These are phyloP conservation scores for Nettapus auritus DNA, from an alignment of 2,113 vertebrate genomes.

Conservation along the genomic window DNA sequence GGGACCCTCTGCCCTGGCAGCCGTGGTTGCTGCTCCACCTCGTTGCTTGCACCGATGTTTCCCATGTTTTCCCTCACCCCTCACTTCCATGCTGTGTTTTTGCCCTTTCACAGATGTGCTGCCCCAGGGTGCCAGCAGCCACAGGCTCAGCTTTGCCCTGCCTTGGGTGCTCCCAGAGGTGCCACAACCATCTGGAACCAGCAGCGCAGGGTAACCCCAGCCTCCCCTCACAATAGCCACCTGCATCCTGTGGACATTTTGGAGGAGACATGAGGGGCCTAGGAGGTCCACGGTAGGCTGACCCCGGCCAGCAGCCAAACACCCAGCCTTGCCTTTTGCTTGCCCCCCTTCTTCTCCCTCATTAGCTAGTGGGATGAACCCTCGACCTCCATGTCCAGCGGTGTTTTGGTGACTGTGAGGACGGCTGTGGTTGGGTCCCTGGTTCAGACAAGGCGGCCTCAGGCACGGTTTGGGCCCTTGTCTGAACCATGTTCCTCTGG, in stretches of 20 bases:
- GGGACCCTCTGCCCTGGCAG: not conserved
- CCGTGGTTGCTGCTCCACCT: not conserved
- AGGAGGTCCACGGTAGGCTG: not conserved
- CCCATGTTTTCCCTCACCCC: not conserved
- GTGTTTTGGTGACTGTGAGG: too few relatives aligned
- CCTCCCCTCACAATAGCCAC: not conserved
- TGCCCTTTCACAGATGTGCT: not conserved
- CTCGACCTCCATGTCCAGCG: accelerated
- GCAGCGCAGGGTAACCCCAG: accelerated
- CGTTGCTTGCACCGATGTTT: not conserved
- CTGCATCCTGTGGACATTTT: accelerated
- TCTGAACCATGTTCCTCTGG: not conserved
- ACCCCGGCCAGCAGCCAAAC: not conserved
- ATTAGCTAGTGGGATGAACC: accelerated
- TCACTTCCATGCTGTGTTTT: not conserved
- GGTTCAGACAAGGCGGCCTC: accelerated
- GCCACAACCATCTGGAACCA: accelerated
- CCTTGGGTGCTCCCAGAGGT: not conserved
- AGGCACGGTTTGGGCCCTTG: accelerated
- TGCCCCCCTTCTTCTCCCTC: accelerated
- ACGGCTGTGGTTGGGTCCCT: accelerated
- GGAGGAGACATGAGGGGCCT: accelerated
- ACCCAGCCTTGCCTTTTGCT: not conserved
- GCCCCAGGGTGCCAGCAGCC: not conserved
- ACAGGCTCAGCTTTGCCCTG: not conserved